These are phyloP conservation scores for Nipponia nippon DNA, from an alignment of 2,113 vertebrate species.

Conservation along the genomic window DNA sequence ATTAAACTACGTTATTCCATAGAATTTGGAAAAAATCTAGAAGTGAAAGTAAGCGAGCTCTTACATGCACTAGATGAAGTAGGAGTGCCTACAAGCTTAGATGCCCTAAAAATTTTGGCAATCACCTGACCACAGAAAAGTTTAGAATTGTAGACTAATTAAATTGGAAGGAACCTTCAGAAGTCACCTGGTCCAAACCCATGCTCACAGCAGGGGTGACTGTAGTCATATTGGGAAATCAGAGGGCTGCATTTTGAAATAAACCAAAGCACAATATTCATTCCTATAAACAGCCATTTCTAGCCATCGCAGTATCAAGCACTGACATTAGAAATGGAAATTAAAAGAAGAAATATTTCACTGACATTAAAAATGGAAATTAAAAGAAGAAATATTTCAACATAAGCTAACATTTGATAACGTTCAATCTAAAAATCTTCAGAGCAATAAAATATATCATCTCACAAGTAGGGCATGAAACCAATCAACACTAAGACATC, in stretches of 20 bases:
- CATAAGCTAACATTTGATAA: background rate
- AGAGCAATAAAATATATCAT: background rate
- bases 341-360: background rate
- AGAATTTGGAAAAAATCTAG: background rate
- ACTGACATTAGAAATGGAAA: background rate
- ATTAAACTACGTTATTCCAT: background rate
- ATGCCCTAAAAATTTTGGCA: background rate
- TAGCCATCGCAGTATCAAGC: background rate
- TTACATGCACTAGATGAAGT: background rate
- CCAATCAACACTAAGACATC: background rate
- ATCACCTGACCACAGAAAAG: background rate
- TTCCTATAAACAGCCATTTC: background rate
- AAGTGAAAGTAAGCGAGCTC: background rate
- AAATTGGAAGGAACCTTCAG: background rate
- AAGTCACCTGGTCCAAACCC: background rate
- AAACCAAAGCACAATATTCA: rapidly evolving
- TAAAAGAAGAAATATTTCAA: background rate
- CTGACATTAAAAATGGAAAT: background rate
- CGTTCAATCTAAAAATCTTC: background rate
- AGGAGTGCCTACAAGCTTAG: background rate
- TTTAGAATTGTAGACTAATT: background rate
- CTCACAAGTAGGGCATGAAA: background rate
- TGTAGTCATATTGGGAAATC: background rate
- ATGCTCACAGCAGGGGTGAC: background rate
- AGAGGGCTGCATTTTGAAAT: background rate